phyloP scores from a whole-genome alignment of 2,888 invertebrate species.

The Patella depressa region DNA sequence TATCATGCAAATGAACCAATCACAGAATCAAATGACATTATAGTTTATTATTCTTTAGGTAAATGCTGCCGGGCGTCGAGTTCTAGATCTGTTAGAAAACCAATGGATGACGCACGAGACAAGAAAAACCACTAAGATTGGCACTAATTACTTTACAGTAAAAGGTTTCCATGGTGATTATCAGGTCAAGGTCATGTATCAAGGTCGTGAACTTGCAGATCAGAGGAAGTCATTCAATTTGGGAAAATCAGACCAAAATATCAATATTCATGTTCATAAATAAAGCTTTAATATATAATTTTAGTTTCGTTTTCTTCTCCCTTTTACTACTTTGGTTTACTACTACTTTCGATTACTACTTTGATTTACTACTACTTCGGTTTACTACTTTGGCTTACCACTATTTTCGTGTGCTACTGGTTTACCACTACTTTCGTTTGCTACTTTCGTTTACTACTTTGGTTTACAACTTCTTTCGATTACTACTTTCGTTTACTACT shows the following conservation, averaged over 20 bases:
- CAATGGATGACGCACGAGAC: conserved; percentile 25
- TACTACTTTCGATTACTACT: too few relatives aligned
- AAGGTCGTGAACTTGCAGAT: conserved; percentile 18
- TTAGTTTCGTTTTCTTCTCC: too few relatives aligned
- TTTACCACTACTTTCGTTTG: too few relatives aligned
- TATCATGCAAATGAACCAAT: too few relatives aligned
- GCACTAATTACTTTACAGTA: conserved; percentile 19
- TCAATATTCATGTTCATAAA: conserved; percentile 17
- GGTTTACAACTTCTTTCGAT: too few relatives aligned
- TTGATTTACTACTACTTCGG: too few relatives aligned
- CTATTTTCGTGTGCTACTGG: too few relatives aligned
- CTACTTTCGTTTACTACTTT: too few relatives aligned
- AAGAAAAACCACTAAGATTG: conserved; percentile 9
- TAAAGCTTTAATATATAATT: background rate
- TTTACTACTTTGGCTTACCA: too few relatives aligned
- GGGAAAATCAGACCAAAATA: background rate
- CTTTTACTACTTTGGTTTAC: too few relatives aligned
- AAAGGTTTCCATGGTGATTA: conserved; percentile 34
- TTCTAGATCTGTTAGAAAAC: conserved; percentile 16
- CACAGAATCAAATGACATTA: too few relatives aligned
- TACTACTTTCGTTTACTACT: too few relatives aligned
- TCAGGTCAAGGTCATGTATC: conserved; percentile 26
- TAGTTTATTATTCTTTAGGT: conserved; percentile 8
- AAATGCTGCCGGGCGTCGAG: conserved; percentile 21
- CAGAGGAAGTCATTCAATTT: conserved; percentile 7